Evolutionary conservation across 1,140 invertebrate genomes (phyloP).

Genomic region (Cydia splendana): DNA sequence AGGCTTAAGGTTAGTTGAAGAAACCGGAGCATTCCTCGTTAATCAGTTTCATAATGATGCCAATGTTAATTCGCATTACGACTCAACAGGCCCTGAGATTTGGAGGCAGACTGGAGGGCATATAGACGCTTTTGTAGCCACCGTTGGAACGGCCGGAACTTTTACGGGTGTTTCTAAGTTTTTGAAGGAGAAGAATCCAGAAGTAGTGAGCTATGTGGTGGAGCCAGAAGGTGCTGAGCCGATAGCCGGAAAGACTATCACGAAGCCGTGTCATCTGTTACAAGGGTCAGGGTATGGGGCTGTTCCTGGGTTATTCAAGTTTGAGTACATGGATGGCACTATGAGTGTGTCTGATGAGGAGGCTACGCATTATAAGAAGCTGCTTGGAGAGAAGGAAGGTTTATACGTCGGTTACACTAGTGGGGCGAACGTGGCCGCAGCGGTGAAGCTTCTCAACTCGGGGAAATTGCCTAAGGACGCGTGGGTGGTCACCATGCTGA

Average conservation of each 20-base stretch:
- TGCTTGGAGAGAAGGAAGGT: slow-evolving; percentile 70
- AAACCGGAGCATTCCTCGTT: slow-evolving; percentile 65
- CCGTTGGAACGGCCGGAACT: slow-evolving; percentile 69
- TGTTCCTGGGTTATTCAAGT: slow-evolving; percentile 64
- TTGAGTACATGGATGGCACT: slow-evolving; percentile 63
- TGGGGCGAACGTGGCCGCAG: slow-evolving; percentile 68
- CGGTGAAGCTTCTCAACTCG: slow-evolving; percentile 63
- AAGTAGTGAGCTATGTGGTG: slow-evolving; percentile 61
- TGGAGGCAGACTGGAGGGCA: slow-evolving; percentile 69
- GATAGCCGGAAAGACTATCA: slow-evolving; percentile 62
- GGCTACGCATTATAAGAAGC: slow-evolving; percentile 59
- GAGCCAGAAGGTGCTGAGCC: slow-evolving; percentile 67
- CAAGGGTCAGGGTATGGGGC: slow-evolving; percentile 73
- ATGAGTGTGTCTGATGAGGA: slow-evolving; percentile 66
- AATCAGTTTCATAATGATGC: slow-evolving; percentile 66
- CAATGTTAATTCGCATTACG: slow-evolving; percentile 61
- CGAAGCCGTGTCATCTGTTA: slow-evolving; percentile 68
- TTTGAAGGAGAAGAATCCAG: slow-evolving; percentile 65
- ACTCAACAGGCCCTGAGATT: slow-evolving; percentile 68
- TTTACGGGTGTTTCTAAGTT: slow-evolving; percentile 65
- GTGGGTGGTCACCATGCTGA: slow-evolving; percentile 68
- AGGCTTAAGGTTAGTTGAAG: slow-evolving; percentile 54
- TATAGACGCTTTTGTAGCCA: slow-evolving; percentile 67
- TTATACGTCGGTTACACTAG: slow-evolving; percentile 71
- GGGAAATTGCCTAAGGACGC: slow-evolving; percentile 59